Evolutionary conservation across 2,888 invertebrate genomes (phyloP), one percentile per base, ranked within the genome.

Genomic region (Dynastes tityus): DNA sequence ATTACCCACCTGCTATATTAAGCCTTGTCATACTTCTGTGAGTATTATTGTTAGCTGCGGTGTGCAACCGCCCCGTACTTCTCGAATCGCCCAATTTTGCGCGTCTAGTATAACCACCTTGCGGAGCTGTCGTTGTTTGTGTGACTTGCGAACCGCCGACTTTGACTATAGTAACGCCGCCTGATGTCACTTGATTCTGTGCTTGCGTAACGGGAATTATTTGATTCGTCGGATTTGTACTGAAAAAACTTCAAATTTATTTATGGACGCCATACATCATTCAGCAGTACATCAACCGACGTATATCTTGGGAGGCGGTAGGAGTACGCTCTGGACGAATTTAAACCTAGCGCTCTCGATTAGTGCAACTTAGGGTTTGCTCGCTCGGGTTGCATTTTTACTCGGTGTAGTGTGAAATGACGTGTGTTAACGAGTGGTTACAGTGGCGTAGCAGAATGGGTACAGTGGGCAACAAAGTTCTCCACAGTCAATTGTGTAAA

Each of bases 131-230:
- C 49, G 84, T 79, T 11, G 83, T 79, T 78, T 78, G 83, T 27
- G 53, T 53, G n/a, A 82, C 77, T 79, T 80, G 79, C 13, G 82
- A 63, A 6, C 92, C 92, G 63, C 94, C 94, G 13, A 95, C 91
- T 87, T 95, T 94, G 32, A 95, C 95, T 80, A 95, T 95, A 0
- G 95, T 96, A 5, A 95, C 94, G 3, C 95, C 95, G 2, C 94
- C 93, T 0, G 94, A 93, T 0, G 93, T 94, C 55, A 94, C 93
- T 86, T 93, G 93, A 85, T 91, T 87, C 22, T 80, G 68, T 51
- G 79, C 73, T 73, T 79, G 65, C 13, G 70, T 67, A 45, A 77
- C 76, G 29, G 79, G 77, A 51, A 77, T 73, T 29, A 81, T 82
- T 76, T 84, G 84, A 80, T 83, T 32, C 32, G 32, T 32, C 5